Percentiles rank a stretch among this genome's conserved stretches.
phyloP scores from a whole-genome alignment of 1,140 invertebrate genomes.

The Drosophila bifasciata region DNA sequence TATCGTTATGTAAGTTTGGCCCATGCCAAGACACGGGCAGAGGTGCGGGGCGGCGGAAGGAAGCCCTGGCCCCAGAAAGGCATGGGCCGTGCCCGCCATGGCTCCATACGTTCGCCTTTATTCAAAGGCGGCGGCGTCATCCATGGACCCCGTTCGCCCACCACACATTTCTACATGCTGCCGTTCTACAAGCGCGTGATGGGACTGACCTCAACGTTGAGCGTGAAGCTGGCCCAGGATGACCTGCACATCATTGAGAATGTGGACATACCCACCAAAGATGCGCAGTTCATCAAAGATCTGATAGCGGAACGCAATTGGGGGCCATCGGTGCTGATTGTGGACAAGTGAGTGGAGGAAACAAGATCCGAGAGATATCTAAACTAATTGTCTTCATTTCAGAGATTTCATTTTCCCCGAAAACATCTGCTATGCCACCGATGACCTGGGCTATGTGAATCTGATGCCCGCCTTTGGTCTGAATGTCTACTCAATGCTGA shows the following conservation, averaged over 20 bases:
- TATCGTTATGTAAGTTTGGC: constrained; percentile 92
- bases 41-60: constrained; percentile 93
- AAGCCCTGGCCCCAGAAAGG: constrained; percentile 99
- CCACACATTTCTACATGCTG: constrained; percentile 96
- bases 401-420: constrained; percentile 93
- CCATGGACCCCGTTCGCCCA: constrained; percentile 95
- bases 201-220: constrained; percentile 93
- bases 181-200: constrained; percentile 89
- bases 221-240: constrained; percentile 96
- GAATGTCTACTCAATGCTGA: constrained; percentile 96
- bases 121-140: constrained; percentile 92
- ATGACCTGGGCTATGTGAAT: constrained; percentile 92
- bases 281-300: constrained; percentile 91
- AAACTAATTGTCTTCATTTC: constrained; percentile 41
- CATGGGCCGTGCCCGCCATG: constrained; percentile 93
- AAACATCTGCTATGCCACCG: constrained; percentile 93
- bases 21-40: constrained; percentile 90
- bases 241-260: constrained; percentile 96
- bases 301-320: constrained; percentile 93
- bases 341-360: constrained; percentile 91
- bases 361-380: neutral
- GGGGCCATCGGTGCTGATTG: constrained; percentile 97
- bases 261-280: constrained; percentile 93
- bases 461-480: constrained; percentile 97
- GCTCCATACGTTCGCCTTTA: constrained; percentile 94